Evolutionary conservation across 2,797 vertebrate species (phyloP), one percentile per base, ranked within the genome.

Genomic region (Remorina albescens): DNA sequence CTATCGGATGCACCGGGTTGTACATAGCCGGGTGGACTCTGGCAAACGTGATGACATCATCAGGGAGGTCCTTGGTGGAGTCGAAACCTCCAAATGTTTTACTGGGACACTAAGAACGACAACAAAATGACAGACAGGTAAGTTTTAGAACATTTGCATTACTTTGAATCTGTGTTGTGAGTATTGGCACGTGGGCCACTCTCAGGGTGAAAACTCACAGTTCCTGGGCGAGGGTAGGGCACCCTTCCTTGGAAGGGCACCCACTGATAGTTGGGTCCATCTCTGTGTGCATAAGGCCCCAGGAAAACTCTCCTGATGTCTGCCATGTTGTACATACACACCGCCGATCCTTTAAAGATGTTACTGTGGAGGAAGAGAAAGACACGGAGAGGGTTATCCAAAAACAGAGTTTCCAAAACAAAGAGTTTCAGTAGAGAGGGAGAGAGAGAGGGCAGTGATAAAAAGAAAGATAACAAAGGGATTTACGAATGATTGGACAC

Each of bases 11-110:
- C 21, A 99, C 96, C 0, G 97, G 95, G 84, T 99, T 99, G 81
- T 96, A 98, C 98, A 99, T 99, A 77, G 97, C 97, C 0, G 98
- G 98, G 81, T 99, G 98, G 49, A 96, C 96, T 86, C 98, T 93
- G 64, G 97, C 98, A 25, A 99, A 99, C 4, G 97, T 99, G 88
- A 99, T 98, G 72, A 99, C 98, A 63, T 99, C 98, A 87, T 99
- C 98, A 0, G 98, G 98, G 44, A 99, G 96, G 86, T 99, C 98
- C 72, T 98, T 99, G 15, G 98, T 99, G 60, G 98, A 98, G 83
- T 99, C 97, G 71, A 99, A 99, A 4, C 98, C 98, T 67, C 98
- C 98, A 70, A 99, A 99, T 1, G 97, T 99, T 93, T 98, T 98
- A 89, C 98, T 99, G 32, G 98, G 98, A 85, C 98, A 99, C 98